Evolutionary conservation across 2,888 invertebrate genomes (phyloP), one percentile per base, ranked within the genome.

Genomic region (Pteria penguin): DNA sequence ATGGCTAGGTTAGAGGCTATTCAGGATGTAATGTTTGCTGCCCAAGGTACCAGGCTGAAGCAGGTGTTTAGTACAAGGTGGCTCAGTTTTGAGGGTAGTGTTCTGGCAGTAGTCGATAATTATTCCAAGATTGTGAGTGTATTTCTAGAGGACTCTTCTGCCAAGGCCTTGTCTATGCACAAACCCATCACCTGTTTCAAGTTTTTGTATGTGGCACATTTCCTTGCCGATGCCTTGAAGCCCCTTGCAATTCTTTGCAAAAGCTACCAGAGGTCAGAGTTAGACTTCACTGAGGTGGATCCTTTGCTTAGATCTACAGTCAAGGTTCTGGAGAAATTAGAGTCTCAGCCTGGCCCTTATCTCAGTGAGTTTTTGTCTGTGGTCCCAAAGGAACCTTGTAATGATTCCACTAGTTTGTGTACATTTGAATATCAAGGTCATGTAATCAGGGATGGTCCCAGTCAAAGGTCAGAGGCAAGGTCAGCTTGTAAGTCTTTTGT

Each of bases 371-470:
- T 78, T 62, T 31, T 78, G 2, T 11, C 45, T 5, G 18, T 33
- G 54, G 79, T 65, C 29, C 82, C 79, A 18, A 8, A 26, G 31
- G 69, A 72, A 24, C 79, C 82, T 32, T 24, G 32, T 60, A 29
- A 72, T 27, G 82, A 68, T 60, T 4, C 11, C 22, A 62, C 58
- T 70, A 71, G 79, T n/a, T 61, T 75, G 3, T 55, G 54, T 2
- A 80, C 83, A 4, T 83, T 83, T 65, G 62, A 80, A 62, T 81
- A 72, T 32, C 60, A 67, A 26, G 79, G 76, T 27, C 81, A 81
- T 26, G 74, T 75, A 4, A 78, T 81, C 14, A 76, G 79, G 33
- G 81, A 82, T 61, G 57, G 73, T 60, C 32, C n/a, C 5, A 71
- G 76, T 22, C 81, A 82, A 63, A 65, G 78, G n/a, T 22, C 52